Conservation (phyloP, 2,888 invertebrate species). For the Drosophila birchii region DNA sequence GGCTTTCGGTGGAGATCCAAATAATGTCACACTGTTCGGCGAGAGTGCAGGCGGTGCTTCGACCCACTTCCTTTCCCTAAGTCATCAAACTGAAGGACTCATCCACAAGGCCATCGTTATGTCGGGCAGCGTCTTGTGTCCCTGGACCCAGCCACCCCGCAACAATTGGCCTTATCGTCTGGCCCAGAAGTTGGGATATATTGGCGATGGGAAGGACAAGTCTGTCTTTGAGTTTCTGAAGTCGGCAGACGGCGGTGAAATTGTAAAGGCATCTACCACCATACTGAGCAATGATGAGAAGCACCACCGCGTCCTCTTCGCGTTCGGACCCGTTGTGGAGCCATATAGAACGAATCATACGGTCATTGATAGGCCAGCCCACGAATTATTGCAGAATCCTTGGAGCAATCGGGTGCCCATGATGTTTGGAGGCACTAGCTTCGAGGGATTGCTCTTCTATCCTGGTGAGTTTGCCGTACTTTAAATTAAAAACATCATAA, state of each 20-base stretch:
- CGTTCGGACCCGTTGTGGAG: conserved; percentile 83
- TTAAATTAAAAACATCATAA: too few species aligned
- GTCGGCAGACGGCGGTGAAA: conserved; percentile 64
- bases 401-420: conserved; percentile 83
- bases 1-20: conserved; percentile 85
- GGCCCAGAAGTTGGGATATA: conserved; percentile 79
- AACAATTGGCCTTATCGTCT: conserved; percentile 78
- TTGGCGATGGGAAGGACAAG: conserved; percentile 77
- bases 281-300: conserved; percentile 81
- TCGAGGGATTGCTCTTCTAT: conserved; percentile 83
- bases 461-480: conserved; percentile 62
- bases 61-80: conserved; percentile 85
- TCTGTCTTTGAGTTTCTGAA: conserved; percentile 81
- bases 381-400: conserved; percentile 69
- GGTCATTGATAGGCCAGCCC: conserved; percentile 72
- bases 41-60: conserved; percentile 86
- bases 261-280: conserved; percentile 73
- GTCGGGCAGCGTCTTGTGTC: conserved; percentile 82
- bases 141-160: conserved; percentile 77
- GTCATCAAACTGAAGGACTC: conserved; percentile 84
- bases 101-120: conserved; percentile 82
- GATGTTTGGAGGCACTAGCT: conserved; percentile 82
- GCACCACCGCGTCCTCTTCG: conserved; percentile 73
- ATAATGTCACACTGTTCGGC: conserved; percentile 86
- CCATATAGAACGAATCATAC: conserved; percentile 81